Conservation (phyloP, 2,888 invertebrate genomes). For the Zhuqinia jingwanae region DNA sequence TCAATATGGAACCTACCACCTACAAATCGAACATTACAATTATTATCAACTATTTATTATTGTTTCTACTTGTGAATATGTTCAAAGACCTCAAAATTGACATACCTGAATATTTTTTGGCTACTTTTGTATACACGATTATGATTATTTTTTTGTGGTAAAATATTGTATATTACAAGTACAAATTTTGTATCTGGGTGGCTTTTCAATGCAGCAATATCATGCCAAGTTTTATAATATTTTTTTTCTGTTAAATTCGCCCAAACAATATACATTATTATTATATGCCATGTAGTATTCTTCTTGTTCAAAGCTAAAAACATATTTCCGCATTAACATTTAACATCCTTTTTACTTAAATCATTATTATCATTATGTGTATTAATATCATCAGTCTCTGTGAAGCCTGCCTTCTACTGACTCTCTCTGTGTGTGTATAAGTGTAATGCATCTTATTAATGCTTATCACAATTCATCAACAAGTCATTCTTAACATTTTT, state of each 20-base stretch:
- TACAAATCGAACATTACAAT: too few species aligned
- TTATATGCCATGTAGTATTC: background rate
- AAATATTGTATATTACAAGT: background rate
- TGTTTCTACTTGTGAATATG: too few species aligned
- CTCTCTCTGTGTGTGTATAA: too few species aligned
- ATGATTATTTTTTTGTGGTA: too few species aligned
- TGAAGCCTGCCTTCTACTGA: too few species aligned
- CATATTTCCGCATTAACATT: background rate
- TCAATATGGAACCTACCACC: too few species aligned
- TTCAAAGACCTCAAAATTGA: too few species aligned
- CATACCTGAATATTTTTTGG: too few species aligned
- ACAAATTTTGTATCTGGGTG: conserved; percentile 26
- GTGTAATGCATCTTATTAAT: conserved; percentile 48
- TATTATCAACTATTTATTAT: too few species aligned
- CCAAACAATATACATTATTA: background rate
- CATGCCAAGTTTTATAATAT: background rate
- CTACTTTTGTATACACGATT: too few species aligned
- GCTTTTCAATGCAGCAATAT: background rate
- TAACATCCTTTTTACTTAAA: conserved; percentile 12
- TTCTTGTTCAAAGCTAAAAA: too few species aligned
- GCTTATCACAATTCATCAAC: conserved; percentile 67
- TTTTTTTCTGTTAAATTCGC: background rate
- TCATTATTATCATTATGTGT: background rate
- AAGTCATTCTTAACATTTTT: conserved; percentile 52
- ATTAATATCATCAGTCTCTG: background rate